Evolutionary conservation across 2,888 invertebrate species (phyloP), one percentile per base, ranked within the genome.

Genomic region (Cheiracanthium punctorium): DNA sequence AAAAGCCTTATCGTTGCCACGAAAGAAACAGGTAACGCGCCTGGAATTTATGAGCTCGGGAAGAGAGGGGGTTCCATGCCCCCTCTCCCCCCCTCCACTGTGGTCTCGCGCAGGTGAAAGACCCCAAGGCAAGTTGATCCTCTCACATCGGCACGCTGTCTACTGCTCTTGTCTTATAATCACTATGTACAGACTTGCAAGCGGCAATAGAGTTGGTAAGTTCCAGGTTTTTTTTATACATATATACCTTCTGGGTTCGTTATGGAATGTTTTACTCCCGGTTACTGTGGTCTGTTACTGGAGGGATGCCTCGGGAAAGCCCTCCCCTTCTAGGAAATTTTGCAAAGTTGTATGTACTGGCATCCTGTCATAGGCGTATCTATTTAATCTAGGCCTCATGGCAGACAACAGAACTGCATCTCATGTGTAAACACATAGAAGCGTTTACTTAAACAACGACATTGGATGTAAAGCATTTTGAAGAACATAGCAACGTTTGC

Each of bases 81-180:
- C 64, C 73, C 24, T n/a, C n/a, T n/a, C n/a, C n/a, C n/a, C n/a
- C n/a, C n/a, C n/a, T n/a, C n/a, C n/a, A n/a, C 29, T 28, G 70
- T 33, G 33, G 8, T 71, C 41, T 48, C 8, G 29, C 58, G 73
- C 84, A 84, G 84, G 84, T 84, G 84, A 84, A 84, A 64, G 84
- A 84, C 84, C 84, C 73, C 28, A 24, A 67, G 84, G 82, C 82
- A 76, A 32, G 20, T 48, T 24, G 10, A 28, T 41, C 29, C 64
- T n/a, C 30, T 29, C 65, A n/a, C n/a, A 77, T 79, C 84, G 84
- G 84, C 84, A 84, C 65, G 84, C 84, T 72, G 84, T 84, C 84
- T 84, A 52, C 72, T n/a, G n/a, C n/a, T n/a, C 69, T 33, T 29
- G 32, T 43, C 72, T 58, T 30, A 24, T 82, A 72, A 77, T 72